Conservation (phyloP, 1,140 invertebrate genomes). For the Gonatopus flavifemur region DNA sequence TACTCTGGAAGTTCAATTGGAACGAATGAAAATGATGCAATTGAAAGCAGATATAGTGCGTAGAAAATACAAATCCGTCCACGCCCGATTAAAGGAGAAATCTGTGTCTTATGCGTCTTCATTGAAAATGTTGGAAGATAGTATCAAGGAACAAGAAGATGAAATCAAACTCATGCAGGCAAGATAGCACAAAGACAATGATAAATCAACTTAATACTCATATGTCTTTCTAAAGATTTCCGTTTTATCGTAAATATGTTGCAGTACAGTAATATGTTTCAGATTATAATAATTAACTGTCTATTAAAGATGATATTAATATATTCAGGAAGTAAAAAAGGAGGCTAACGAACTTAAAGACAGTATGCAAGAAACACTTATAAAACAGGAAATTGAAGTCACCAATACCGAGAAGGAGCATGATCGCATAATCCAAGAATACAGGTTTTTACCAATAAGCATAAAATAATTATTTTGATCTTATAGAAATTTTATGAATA, state of each 20-base stretch:
- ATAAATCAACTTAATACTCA: not conserved
- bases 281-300: too few relatives aligned
- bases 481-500: too few relatives aligned
- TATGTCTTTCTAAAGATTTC: not conserved
- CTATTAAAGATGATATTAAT: slow-evolving; percentile 2
- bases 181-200: slow-evolving; percentile 1
- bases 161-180: slow-evolving; percentile 69
- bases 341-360: slow-evolving; percentile 72
- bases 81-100: slow-evolving; percentile 69
- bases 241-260: not conserved
- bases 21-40: slow-evolving; percentile 75
- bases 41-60: slow-evolving; percentile 76
- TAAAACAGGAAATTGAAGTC: slow-evolving; percentile 68
- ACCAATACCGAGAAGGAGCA: slow-evolving; percentile 65
- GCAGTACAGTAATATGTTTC: not conserved
- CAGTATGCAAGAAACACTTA: slow-evolving; percentile 65
- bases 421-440: slow-evolving; percentile 63
- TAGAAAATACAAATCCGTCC: slow-evolving; percentile 75
- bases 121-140: slow-evolving; percentile 67
- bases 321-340: slow-evolving; percentile 61
- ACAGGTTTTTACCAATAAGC: slow-evolving; percentile 37
- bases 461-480: not conserved
- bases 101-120: slow-evolving; percentile 73
- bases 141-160: slow-evolving; percentile 66
- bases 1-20: slow-evolving; percentile 62